phyloP scores from a whole-genome alignment of 2,888 invertebrate genomes.

The Allophyes oxyacanthae region DNA sequence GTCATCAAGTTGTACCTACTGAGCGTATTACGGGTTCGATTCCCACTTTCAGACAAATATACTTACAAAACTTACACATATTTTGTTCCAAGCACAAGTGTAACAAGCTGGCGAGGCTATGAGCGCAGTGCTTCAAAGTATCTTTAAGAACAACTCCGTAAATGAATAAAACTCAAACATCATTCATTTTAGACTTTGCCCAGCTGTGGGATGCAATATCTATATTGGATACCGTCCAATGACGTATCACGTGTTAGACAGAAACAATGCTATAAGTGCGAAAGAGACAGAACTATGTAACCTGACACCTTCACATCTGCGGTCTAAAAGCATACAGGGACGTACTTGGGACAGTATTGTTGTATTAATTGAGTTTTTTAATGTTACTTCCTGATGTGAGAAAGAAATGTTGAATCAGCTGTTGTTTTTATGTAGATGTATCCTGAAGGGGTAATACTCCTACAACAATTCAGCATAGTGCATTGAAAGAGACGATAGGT shows the following conservation, averaged over 20 bases:
- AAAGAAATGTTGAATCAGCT: constrained; percentile 30
- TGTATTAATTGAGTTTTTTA: constrained; percentile 55
- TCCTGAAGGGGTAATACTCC: too few relatives aligned
- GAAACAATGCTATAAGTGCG: constrained; percentile 60
- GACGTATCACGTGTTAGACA: constrained; percentile 57
- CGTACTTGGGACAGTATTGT: constrained; percentile 64
- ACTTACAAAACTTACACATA: too few relatives aligned
- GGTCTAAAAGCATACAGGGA: constrained; percentile 80
- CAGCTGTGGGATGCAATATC: constrained; percentile 56
- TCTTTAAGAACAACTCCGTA: constrained; percentile 1
- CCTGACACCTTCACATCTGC: constrained; percentile 84
- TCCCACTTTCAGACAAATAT: too few relatives aligned
- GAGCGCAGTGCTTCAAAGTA: not conserved
- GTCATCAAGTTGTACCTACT: too few relatives aligned
- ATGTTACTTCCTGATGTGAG: constrained; percentile 46
- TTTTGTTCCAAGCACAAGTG: too few relatives aligned
- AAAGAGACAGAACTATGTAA: constrained; percentile 72
- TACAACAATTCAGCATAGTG: too few relatives aligned
- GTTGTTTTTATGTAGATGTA: constrained; percentile 1
- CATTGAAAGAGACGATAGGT: too few relatives aligned
- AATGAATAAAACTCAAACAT: constrained; percentile 30
- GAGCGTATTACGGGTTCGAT: too few relatives aligned
- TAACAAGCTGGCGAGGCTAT: too few relatives aligned
- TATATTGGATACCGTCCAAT: constrained; percentile 64
- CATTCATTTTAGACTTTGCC: constrained; percentile 30